Conservation (phyloP, 1,140 invertebrate genomes). For the Drosophila littoralis region DNA sequence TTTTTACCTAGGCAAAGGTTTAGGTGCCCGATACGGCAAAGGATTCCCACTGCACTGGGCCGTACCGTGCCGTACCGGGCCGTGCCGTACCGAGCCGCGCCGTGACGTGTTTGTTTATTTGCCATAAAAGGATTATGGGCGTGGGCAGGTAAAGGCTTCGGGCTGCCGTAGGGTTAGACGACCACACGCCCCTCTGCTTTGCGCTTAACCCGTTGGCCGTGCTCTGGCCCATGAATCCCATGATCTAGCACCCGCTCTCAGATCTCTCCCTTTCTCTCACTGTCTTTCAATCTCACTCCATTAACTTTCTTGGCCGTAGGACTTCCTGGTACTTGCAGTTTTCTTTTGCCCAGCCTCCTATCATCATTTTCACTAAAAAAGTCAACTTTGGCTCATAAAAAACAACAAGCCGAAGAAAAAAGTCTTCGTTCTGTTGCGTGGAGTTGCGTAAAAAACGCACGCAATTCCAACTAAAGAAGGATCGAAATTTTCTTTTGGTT, state of each 20-base stretch:
- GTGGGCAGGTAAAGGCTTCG: slow-evolving; percentile 67
- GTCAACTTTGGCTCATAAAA: slow-evolving; percentile 73
- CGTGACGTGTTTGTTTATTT: slow-evolving; percentile 80
- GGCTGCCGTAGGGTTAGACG: slow-evolving; percentile 45
- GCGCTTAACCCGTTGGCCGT: slow-evolving; percentile 60
- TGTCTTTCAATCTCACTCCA: too few relatives aligned
- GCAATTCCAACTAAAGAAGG: slow-evolving; percentile 54
- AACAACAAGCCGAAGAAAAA: slow-evolving; percentile 2
- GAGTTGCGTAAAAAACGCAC: slow-evolving; percentile 80
- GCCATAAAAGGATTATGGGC: slow-evolving; percentile 82
- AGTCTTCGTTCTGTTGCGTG: slow-evolving; percentile 49
- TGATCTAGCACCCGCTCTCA: background rate
- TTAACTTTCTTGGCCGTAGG: background rate
- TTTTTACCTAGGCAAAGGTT: slow-evolving; percentile 59
- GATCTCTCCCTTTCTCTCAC: slow-evolving; percentile 1
- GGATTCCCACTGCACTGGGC: slow-evolving; percentile 10
- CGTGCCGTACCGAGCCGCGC: background rate
- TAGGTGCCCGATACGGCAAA: background rate
- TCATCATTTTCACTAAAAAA: slow-evolving; percentile 70
- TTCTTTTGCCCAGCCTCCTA: background rate
- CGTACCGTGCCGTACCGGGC: background rate
- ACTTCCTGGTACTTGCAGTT: slow-evolving; percentile 49
- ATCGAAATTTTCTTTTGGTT: slow-evolving; percentile 26
- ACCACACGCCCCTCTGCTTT: slow-evolving; percentile 48
- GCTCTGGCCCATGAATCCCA: background rate